Percentiles rank a stretch among this genome's conserved stretches.
These are phyloP conservation scores for Caenorhabditis afra DNA, from an alignment of 2,888 invertebrate genomes.

Conservation along the genomic window DNA sequence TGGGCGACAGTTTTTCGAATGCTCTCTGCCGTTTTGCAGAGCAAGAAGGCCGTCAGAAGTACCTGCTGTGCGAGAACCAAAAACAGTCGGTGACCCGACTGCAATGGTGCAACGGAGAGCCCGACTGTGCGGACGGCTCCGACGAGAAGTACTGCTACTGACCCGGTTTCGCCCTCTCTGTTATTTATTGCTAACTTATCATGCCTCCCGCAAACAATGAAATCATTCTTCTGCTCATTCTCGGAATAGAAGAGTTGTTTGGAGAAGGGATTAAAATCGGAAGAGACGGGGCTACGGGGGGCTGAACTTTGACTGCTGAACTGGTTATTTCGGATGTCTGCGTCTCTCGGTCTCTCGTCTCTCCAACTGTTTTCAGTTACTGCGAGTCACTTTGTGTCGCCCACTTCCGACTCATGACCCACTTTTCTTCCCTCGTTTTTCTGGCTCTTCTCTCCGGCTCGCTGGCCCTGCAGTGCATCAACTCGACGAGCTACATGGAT, in stretches of 20 bases:
- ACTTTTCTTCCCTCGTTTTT: conserved; percentile 1
- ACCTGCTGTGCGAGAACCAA: conserved; percentile 79
- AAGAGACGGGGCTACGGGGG: conserved; percentile 13
- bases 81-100: conserved; percentile 77
- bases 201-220: conserved; percentile 17
- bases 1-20: too few species aligned
- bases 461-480: conserved; percentile 32
- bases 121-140: conserved; percentile 77
- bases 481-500: conserved; percentile 57
- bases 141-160: conserved; percentile 78
- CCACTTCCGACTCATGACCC: background rate
- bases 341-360: conserved; percentile 15
- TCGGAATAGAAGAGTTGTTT: conserved; percentile 24
- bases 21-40: conserved; percentile 60
- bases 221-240: background rate
- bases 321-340: conserved; percentile 1
- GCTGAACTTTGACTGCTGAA: background rate
- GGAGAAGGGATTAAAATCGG: conserved; percentile 33
- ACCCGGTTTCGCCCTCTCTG: background rate
- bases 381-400: background rate
- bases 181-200: conserved; percentile 26
- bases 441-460: conserved; percentile 10
- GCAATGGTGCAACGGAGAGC: conserved; percentile 78
- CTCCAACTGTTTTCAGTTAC: background rate
- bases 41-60: conserved; percentile 67